These are phyloP conservation scores for Manduca sexta DNA, from an alignment of 1,140 invertebrate genomes.

Conservation along the genomic window DNA sequence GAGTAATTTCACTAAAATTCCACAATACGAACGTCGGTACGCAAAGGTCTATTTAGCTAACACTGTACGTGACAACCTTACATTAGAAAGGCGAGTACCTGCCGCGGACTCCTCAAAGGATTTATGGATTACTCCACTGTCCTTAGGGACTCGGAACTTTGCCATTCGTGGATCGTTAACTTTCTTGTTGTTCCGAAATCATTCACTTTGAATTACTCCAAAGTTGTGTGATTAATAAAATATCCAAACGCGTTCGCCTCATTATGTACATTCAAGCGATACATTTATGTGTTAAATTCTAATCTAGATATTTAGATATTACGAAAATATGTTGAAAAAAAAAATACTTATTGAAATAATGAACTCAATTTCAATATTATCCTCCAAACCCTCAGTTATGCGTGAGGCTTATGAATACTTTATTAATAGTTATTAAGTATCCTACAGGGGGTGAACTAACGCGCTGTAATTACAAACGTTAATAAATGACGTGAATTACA, in stretches of 20 bases:
- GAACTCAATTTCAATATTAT: not conserved
- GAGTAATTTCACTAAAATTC: too few relatives aligned
- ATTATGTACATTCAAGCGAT: too few relatives aligned
- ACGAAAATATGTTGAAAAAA: too few relatives aligned
- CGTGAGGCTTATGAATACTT: not conserved
- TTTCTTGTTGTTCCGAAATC: constrained; percentile 27
- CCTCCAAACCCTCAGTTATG: not conserved
- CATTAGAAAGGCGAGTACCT: constrained; percentile 25
- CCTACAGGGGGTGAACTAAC: not conserved
- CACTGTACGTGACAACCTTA: constrained; percentile 22
- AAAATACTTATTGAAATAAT: not conserved
- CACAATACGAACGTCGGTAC: too few relatives aligned
- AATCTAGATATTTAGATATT: not conserved
- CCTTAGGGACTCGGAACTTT: constrained; percentile 44
- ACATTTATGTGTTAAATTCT: too few relatives aligned
- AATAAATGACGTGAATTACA: not conserved
- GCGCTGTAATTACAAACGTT: not conserved
- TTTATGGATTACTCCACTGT: constrained; percentile 48
- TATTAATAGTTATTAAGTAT: not conserved
- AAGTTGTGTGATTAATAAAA: too few relatives aligned
- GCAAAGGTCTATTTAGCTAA: not conserved
- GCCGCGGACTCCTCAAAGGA: constrained; percentile 21
- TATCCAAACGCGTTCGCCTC: too few relatives aligned
- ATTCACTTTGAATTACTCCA: not conserved
- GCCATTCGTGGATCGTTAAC: constrained; percentile 25